A percentile compares a stretch with the other conserved stretches of the same genome.
Evolutionary conservation across 2,888 invertebrate genomes (phyloP).

Genomic region (Lasioglossum villosulum): DNA sequence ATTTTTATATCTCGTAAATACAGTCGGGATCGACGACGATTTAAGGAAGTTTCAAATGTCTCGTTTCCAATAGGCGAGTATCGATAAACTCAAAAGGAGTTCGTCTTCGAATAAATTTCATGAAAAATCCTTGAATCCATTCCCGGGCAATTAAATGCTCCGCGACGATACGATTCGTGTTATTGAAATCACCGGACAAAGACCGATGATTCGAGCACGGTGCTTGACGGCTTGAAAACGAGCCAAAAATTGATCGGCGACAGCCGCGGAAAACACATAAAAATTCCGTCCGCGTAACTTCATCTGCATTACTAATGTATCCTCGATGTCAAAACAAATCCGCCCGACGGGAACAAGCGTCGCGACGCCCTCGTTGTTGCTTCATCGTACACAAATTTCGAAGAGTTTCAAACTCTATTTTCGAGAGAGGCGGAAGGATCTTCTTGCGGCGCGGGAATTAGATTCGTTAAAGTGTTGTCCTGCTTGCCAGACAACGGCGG

Average conservation of each 20-base stretch:
- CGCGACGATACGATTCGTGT: not conserved
- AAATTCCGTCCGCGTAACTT: constrained; percentile 43
- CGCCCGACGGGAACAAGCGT: constrained; percentile 2
- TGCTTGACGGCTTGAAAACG: constrained; percentile 41
- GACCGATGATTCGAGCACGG: not conserved
- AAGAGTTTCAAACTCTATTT: constrained; percentile 13
- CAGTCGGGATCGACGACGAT: not conserved
- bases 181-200: not conserved
- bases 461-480: not conserved
- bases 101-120: not conserved
- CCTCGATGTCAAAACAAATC: constrained; percentile 49
- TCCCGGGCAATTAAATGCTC: not conserved
- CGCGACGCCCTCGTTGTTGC: constrained; percentile 13
- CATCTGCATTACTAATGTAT: constrained; percentile 55
- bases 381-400: not conserved
- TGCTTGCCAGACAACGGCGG: not conserved
- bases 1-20: not conserved
- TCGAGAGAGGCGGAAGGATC: not conserved
- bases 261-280: constrained; percentile 34
- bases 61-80: not conserved
- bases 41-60: not conserved
- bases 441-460: not conserved
- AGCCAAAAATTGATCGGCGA: constrained; percentile 41
- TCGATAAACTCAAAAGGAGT: not conserved
- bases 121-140: not conserved